Base-by-base conservation (phyloP, 37 sponge, comb jelly and placozoan species). In the Diacarnus erythraeanus region DNA sequence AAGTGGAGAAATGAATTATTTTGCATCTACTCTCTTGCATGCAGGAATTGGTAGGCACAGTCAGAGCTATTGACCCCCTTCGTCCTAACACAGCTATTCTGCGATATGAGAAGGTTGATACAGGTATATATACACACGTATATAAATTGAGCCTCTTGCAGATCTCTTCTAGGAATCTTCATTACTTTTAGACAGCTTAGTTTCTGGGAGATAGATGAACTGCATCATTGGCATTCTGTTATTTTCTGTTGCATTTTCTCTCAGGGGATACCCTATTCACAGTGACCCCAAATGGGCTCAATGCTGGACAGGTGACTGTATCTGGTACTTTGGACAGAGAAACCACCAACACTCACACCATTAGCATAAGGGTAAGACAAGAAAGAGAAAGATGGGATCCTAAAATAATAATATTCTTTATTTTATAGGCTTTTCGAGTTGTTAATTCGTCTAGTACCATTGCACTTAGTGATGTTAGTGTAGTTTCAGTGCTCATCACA, bases 401-500 rank as follows among this genome's bases (percentile, higher is more conserved):
- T n/a, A n/a, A n/a, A n/a, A n/a, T n/a, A n/a, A n/a, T n/a, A n/a
- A n/a, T n/a, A n/a, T 12, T 47, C 51, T 47, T 12, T 12, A 47
- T 47, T 47, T 47, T 47, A 47, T 47, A 47, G 51, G 51, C 51
- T 12, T 47, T 47, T 12, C 6, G 51, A 47, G 51, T 47, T 47
- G 51, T 12, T 12, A 47, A 12, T 47, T 15, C 6, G 6, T 47
- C 51, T 12, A 47, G 51, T 47, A 47, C 12, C 51, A 15, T 47
- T 47, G 51, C 51, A 15, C 51, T 47, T 47, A 47, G 51, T 47
- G 51, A 47, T 12, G 12, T 12, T 15, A 74, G 79, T 1, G 21
- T 61, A 63, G 70, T 64, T 22, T 27, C 44, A 27, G 64, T 90
- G 21, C 54, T 51, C 8, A 39, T 91, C 58, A 64, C 33, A 0